Conservation (phyloP, 2,113 vertebrate species). For the Dicerorhinus sumatrensis region DNA sequence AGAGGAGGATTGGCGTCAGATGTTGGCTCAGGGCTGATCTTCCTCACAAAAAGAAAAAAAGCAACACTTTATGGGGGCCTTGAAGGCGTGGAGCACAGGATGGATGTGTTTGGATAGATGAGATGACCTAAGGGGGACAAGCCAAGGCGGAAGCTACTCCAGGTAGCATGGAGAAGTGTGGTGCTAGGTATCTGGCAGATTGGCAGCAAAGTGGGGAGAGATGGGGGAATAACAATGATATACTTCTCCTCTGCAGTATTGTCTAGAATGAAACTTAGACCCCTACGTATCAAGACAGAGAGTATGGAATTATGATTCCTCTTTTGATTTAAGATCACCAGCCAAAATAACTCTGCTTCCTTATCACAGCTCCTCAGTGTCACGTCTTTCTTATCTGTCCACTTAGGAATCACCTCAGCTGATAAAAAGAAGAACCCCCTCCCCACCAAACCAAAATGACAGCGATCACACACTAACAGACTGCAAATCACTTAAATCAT, state of each 20-base stretch:
- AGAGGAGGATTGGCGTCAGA: too few relatives aligned
- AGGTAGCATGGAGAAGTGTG: neutral
- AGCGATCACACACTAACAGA: conserved; percentile 84
- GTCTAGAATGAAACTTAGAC: neutral
- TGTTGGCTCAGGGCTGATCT: too few relatives aligned
- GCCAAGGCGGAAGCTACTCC: neutral
- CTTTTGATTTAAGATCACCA: conserved; percentile 51
- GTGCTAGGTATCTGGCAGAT: neutral
- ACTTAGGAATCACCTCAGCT: conserved; percentile 60
- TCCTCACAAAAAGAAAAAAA: too few relatives aligned
- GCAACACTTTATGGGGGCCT: neutral
- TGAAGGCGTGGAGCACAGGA: neutral
- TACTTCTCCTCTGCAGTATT: neutral
- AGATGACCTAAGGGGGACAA: neutral
- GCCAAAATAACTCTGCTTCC: conserved; percentile 62
- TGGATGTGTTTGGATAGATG: neutral
- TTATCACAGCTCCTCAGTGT: neutral
- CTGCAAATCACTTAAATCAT: conserved; percentile 87
- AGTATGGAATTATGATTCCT: neutral
- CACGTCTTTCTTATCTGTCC: conserved; percentile 38
- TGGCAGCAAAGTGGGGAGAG: neutral
- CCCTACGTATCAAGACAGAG: conserved; percentile 8
- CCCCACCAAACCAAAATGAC: conserved; percentile 76
- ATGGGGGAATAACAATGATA: neutral
- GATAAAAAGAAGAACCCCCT: conserved; percentile 60